These are phyloP conservation scores for Pseudomugil tenellus DNA, from an alignment of 2,797 vertebrate genomes.

Conservation along the genomic window DNA sequence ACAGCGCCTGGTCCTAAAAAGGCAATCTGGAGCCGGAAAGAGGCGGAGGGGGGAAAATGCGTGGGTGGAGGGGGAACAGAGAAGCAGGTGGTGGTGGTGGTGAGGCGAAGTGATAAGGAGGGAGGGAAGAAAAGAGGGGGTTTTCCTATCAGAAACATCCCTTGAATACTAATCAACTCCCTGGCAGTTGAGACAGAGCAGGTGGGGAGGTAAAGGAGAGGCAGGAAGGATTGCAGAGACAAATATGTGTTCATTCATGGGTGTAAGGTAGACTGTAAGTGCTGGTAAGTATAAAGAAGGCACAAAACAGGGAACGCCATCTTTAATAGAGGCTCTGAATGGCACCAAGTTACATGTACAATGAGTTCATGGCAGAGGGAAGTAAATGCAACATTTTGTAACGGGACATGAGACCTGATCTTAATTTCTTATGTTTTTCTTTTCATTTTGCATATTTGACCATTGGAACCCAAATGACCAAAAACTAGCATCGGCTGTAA, in stretches of 20 bases:
- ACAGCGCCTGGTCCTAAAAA: slow-evolving; percentile 56
- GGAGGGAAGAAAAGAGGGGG: slow-evolving; percentile 30
- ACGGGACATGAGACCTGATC: background rate
- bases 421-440: slow-evolving; percentile 2
- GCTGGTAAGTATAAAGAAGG: slow-evolving; percentile 30
- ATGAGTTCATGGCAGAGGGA: slow-evolving; percentile 15
- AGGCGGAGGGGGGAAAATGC: slow-evolving; percentile 35
- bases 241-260: slow-evolving; percentile 53
- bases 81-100: slow-evolving; percentile 44
- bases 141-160: slow-evolving; percentile 63
- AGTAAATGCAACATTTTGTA: background rate
- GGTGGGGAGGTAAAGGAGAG: slow-evolving; percentile 22
- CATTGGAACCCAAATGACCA: background rate
- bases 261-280: slow-evolving; percentile 42
- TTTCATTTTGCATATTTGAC: background rate
- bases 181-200: slow-evolving; percentile 32
- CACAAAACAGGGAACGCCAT: slow-evolving; percentile 31
- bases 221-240: slow-evolving; percentile 36
- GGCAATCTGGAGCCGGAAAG: slow-evolving; percentile 48
- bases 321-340: slow-evolving; percentile 18
- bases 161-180: slow-evolving; percentile 47
- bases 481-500: background rate
- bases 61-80: slow-evolving; percentile 56
- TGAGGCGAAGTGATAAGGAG: slow-evolving; percentile 11
- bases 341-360: background rate